Percentiles rank a stretch among this genome's conserved stretches.
Evolutionary conservation across 2,797 vertebrate species (phyloP).

Genomic region (Melanotaenia nigrans): DNA sequence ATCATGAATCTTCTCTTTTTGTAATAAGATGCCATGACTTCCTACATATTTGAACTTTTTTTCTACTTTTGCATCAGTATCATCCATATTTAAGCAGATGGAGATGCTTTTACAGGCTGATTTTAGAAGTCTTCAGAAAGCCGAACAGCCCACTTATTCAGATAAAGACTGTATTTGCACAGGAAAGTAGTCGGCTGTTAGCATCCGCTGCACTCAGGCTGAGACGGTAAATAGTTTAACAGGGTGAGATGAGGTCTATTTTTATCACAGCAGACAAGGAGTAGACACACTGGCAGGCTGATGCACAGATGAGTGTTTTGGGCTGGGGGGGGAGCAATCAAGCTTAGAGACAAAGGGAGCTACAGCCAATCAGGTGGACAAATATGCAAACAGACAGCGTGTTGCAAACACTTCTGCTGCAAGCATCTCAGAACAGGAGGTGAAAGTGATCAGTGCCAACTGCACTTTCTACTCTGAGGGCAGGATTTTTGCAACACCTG

Average conservation of each 20-base stretch:
- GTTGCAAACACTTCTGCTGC: conserved; percentile 3
- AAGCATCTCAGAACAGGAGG: background rate
- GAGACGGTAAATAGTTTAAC: conserved; percentile 60
- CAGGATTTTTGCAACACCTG: too few species aligned
- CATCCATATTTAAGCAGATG: background rate
- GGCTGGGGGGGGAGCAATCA: conserved; percentile 13
- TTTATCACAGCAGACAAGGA: conserved; percentile 57
- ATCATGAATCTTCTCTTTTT: background rate
- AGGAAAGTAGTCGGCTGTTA: background rate
- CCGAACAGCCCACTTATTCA: conserved; percentile 13
- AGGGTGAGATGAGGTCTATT: conserved; percentile 52
- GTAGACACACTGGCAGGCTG: conserved; percentile 37
- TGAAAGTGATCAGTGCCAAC: background rate
- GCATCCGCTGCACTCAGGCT: conserved; percentile 30
- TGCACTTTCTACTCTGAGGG: background rate
- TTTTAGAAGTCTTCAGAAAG: conserved; percentile 2
- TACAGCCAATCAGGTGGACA: conserved; percentile 11
- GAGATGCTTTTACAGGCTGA: background rate
- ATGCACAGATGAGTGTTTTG: conserved; percentile 32
- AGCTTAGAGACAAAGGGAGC: background rate
- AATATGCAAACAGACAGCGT: conserved; percentile 20
- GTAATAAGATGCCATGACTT: background rate
- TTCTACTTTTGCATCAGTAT: background rate
- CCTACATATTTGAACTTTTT: background rate
- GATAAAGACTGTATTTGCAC: conserved; percentile 2